Evolutionary conservation across 2,888 invertebrate genomes (phyloP).

Genomic region (Brenthis hecate): DNA sequence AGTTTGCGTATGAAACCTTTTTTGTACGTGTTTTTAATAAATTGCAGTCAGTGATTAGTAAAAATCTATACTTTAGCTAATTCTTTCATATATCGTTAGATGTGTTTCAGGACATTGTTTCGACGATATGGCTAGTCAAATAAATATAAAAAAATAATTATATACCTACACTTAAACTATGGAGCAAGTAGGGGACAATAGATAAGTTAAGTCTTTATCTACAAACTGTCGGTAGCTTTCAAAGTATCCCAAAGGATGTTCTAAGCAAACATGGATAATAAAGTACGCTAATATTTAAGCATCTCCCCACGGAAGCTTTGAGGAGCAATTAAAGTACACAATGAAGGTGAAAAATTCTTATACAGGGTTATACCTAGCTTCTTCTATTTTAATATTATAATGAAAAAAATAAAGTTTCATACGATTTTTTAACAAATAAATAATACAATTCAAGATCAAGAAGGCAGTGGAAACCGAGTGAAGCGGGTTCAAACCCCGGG

Average conservation of each 20-base stretch:
- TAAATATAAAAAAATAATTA: constrained; percentile 6
- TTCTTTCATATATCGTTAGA: too few species aligned
- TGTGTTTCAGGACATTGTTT: too few species aligned
- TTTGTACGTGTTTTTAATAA: too few species aligned
- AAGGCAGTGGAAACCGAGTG: too few species aligned
- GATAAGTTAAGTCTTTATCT: constrained; percentile 54
- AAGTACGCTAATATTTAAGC: constrained; percentile 72
- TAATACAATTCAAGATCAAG: too few species aligned
- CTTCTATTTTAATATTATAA: neutral
- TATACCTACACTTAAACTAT: neutral
- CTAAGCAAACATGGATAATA: constrained; percentile 65
- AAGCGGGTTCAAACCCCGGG: too few species aligned
- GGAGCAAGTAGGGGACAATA: constrained; percentile 10
- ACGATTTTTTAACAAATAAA: neutral
- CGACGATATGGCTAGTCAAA: neutral
- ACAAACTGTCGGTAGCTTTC: constrained; percentile 53
- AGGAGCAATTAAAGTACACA: constrained; percentile 49
- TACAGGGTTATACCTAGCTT: neutral
- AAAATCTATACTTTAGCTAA: too few species aligned
- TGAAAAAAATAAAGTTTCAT: neutral
- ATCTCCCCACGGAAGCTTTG: constrained; percentile 57
- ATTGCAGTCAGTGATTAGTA: too few species aligned
- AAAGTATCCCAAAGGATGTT: constrained; percentile 63
- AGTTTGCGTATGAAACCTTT: too few species aligned
- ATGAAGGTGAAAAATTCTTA: neutral